Conservation (phyloP, 2,888 invertebrate species). For the Microctonus brassicae region DNA sequence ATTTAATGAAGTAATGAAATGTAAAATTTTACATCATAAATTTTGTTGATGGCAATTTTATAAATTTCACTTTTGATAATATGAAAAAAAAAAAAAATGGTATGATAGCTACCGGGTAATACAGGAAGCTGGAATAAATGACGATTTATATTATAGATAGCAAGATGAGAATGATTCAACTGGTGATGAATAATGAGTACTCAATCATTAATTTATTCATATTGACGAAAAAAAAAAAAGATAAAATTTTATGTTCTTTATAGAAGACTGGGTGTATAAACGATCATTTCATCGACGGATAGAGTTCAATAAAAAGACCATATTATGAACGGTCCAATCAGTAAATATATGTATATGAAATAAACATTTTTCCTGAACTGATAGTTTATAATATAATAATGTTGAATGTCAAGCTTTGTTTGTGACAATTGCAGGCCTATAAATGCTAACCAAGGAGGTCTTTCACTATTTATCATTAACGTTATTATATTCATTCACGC, state of each 20-base stretch:
- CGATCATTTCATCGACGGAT: background rate
- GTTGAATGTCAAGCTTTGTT: conserved; percentile 36
- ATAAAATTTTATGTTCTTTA: background rate
- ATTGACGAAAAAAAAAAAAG: background rate
- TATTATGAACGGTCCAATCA: background rate
- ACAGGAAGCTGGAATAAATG: background rate
- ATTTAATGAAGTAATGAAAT: background rate
- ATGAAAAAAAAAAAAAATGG: background rate
- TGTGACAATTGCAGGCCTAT: background rate
- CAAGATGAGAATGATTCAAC: background rate
- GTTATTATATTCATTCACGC: conserved; percentile 23
- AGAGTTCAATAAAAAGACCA: background rate
- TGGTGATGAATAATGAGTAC: background rate
- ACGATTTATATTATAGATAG: background rate
- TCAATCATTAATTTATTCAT: background rate
- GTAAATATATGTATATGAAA: background rate
- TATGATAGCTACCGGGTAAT: background rate
- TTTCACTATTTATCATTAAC: background rate
- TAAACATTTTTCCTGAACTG: background rate
- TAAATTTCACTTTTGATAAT: background rate
- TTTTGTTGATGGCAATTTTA: background rate
- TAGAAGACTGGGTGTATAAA: background rate
- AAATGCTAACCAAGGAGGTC: conserved; percentile 16
- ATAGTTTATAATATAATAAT: background rate
- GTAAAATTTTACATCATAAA: background rate